phyloP scores from a whole-genome alignment of 2,113 vertebrate species.

The Aix galericulata region DNA sequence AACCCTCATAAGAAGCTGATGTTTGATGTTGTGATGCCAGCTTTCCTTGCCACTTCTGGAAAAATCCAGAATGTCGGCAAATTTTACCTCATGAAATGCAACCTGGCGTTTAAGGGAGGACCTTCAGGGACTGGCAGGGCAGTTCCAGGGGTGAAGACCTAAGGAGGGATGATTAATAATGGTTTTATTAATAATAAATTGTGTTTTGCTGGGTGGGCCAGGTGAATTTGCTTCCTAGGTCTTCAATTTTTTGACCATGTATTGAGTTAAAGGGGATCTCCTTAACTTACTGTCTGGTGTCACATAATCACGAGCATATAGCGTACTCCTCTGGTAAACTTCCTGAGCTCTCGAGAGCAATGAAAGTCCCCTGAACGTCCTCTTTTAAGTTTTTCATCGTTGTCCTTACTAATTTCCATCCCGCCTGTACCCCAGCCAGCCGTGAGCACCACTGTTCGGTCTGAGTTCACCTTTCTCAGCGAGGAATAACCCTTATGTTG shows the following conservation, averaged over 20 bases:
- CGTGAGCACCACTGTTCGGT: rapidly evolving
- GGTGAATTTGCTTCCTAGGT: not conserved
- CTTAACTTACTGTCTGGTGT: not conserved
- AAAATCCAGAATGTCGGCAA: not conserved
- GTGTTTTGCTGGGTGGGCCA: not conserved
- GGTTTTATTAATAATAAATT: not conserved
- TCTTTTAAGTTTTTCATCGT: not conserved
- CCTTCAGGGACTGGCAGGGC: not conserved
- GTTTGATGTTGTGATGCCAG: rapidly evolving
- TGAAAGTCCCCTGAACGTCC: not conserved
- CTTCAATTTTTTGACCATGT: not conserved
- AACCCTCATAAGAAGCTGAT: not conserved
- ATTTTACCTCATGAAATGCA: not conserved
- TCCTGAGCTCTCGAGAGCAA: not conserved
- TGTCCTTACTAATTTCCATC: not conserved
- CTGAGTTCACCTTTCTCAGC: not conserved
- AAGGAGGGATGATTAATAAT: not conserved
- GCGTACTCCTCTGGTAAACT: not conserved
- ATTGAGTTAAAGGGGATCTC: not conserved
- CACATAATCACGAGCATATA: rapidly evolving
- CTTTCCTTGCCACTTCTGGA: not conserved
- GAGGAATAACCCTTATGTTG: not conserved
- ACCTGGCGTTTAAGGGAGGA: not conserved
- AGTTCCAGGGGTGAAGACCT: not conserved
- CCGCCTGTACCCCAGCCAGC: not conserved